Evolutionary conservation across 2,113 vertebrate genomes (phyloP).

Genomic region (Hippolais icterina): DNA sequence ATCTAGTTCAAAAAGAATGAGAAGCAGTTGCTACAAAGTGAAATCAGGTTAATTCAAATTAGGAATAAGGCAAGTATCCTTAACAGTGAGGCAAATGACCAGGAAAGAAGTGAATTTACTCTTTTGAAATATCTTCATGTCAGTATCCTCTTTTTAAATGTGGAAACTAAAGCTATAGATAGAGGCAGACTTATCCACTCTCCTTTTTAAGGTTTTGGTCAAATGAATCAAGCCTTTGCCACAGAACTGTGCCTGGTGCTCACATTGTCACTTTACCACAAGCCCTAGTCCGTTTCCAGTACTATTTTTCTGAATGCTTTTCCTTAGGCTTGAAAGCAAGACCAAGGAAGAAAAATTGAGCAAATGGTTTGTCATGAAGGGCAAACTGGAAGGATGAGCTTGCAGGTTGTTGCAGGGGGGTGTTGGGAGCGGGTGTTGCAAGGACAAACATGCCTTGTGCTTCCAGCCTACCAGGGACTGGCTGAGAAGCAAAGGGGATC

Average conservation of each 20-base stretch:
- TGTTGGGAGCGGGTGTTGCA: neutral
- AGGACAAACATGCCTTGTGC: fast-evolving
- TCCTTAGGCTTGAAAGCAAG: neutral
- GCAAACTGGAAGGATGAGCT: too few relatives aligned
- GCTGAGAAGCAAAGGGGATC: neutral
- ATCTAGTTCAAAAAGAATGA: neutral
- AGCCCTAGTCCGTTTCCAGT: neutral
- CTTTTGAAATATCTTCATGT: neutral
- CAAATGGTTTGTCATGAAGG: neutral
- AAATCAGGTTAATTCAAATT: neutral
- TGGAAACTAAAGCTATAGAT: neutral
- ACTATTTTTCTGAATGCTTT: neutral
- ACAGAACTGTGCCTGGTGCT: neutral
- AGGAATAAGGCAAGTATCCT: neutral
- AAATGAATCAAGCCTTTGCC: neutral
- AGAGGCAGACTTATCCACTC: neutral
- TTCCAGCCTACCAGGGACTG: neutral
- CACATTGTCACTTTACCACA: fast-evolving
- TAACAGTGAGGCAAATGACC: neutral
- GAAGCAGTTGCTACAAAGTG: neutral
- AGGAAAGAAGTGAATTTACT: neutral
- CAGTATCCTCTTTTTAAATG: neutral
- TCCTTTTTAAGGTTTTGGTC: neutral
- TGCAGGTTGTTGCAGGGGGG: neutral
- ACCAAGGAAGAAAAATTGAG: neutral